Evolutionary conservation across 2,113 vertebrate species (phyloP).

Genomic region (Phylloscopus whistleri): DNA sequence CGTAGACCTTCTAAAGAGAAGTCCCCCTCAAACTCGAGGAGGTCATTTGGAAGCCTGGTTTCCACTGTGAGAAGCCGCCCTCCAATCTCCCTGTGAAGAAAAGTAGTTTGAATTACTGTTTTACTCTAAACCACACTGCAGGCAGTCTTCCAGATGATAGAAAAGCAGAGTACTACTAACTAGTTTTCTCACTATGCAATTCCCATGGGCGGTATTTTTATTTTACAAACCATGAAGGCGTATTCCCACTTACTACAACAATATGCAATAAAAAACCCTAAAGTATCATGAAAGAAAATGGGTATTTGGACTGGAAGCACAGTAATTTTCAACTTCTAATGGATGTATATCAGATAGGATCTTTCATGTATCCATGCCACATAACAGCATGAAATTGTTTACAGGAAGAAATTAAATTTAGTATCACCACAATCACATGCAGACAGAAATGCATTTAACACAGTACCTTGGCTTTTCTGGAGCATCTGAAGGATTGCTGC

Average conservation of each 20-base stretch:
- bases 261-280: neutral
- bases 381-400: neutral
- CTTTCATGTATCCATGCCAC: neutral
- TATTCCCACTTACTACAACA: neutral
- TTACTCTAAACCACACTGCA: neutral
- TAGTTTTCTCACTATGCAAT: neutral
- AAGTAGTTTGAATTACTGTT: constrained; percentile 45
- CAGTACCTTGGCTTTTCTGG: constrained; percentile 91
- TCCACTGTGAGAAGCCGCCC: constrained; percentile 86
- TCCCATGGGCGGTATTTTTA: neutral
- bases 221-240: neutral
- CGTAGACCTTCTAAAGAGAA: constrained; percentile 90
- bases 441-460: neutral
- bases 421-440: neutral
- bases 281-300: neutral
- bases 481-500: constrained; percentile 92
- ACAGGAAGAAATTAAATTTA: neutral
- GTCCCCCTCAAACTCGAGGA: constrained; percentile 90
- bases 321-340: neutral
- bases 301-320: neutral
- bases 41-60: constrained; percentile 85
- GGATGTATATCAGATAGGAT: neutral
- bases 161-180: neutral
- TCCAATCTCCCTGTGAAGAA: constrained; percentile 86
- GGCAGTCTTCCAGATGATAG: neutral